These are phyloP conservation scores for Papilio machaon DNA, from an alignment of 1,140 invertebrate genomes.

Conservation along the genomic window DNA sequence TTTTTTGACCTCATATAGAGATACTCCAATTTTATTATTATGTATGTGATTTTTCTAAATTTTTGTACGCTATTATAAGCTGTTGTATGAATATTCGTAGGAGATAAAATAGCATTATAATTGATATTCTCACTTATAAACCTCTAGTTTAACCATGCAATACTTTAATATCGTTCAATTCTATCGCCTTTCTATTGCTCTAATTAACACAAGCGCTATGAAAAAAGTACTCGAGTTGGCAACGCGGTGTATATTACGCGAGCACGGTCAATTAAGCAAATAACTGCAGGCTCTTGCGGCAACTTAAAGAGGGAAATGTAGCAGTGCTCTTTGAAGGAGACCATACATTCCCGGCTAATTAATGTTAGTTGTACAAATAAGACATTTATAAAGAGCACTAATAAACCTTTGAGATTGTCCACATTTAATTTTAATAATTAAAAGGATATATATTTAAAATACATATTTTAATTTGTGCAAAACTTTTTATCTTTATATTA, in stretches of 20 bases:
- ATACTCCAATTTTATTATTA: background rate
- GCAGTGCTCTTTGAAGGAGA: constrained; percentile 32
- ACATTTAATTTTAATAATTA: background rate
- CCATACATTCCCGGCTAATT: constrained; percentile 25
- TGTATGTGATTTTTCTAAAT: background rate
- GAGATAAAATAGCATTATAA: background rate
- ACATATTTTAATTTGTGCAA: background rate
- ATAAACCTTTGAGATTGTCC: background rate
- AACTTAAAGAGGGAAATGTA: constrained; percentile 32
- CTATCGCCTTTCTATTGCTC: constrained; percentile 48
- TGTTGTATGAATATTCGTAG: background rate
- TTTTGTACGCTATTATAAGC: background rate
- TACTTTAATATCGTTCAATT: background rate
- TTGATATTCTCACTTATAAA: background rate
- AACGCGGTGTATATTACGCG: constrained; percentile 42
- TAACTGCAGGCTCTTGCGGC: constrained; percentile 49
- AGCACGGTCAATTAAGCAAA: constrained; percentile 56
- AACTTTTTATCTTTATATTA: too few relatives aligned
- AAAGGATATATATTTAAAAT: background rate
- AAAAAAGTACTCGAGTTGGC: constrained; percentile 48
- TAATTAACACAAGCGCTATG: constrained; percentile 53
- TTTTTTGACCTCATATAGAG: too few relatives aligned
- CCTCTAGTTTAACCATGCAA: background rate
- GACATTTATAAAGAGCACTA: constrained; percentile 1
- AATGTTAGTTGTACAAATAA: constrained; percentile 11